phyloP scores from a whole-genome alignment of 2,113 vertebrate genomes.

The Sialia sialis region DNA sequence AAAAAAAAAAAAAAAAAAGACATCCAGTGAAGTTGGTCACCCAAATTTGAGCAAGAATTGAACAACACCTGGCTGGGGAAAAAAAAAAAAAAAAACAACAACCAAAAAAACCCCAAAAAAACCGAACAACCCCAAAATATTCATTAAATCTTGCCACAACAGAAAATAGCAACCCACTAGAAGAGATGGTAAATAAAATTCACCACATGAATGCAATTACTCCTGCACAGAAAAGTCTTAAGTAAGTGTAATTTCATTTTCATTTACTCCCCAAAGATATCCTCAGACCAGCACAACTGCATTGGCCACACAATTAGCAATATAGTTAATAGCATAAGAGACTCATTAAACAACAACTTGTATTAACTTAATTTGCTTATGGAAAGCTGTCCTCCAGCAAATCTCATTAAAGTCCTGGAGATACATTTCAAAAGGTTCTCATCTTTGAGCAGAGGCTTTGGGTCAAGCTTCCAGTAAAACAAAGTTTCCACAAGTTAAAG shows the following conservation, averaged over 20 bases:
- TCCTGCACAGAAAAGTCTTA: not conserved
- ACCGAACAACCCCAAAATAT: not conserved
- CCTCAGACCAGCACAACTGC: not conserved
- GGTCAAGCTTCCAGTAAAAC: not conserved
- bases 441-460: not conserved
- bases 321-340: not conserved
- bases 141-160: not conserved
- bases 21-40: rapidly evolving
- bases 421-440: not conserved
- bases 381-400: not conserved
- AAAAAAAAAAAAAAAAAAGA: not conserved
- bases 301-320: not conserved
- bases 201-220: not conserved
- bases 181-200: not conserved
- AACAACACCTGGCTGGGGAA: not conserved
- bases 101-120: too few species aligned
- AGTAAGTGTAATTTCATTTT: not conserved
- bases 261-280: not conserved
- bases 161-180: not conserved
- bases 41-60: not conserved
- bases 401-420: not conserved
- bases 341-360: not conserved
- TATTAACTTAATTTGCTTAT: not conserved
- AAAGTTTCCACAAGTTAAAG: not conserved
- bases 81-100: too few species aligned